These are phyloP conservation scores for Drosophila rubida DNA, from an alignment of 2,888 invertebrate species.

Conservation along the genomic window DNA sequence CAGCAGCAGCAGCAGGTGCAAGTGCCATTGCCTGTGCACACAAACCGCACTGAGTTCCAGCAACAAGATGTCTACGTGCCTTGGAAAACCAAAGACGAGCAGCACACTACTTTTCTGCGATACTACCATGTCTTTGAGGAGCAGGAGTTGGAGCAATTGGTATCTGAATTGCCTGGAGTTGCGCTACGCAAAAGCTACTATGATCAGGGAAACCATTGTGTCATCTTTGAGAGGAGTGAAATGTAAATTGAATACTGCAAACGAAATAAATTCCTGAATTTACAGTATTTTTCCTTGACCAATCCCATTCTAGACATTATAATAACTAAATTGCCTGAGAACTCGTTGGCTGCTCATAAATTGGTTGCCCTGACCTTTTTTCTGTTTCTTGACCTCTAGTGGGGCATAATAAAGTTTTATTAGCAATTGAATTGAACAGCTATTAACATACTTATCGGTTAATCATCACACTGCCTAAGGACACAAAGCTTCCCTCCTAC, in stretches of 20 bases:
- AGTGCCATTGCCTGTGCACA: conserved; percentile 89
- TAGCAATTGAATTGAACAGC: background rate
- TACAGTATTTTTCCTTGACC: background rate
- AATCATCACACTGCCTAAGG: background rate
- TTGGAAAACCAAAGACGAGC: conserved; percentile 91
- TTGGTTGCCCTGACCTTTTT: background rate
- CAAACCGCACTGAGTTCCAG: conserved; percentile 95
- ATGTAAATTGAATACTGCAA: background rate
- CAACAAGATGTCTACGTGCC: conserved; percentile 97
- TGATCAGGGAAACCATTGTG: conserved; percentile 99
- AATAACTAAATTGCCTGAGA: background rate
- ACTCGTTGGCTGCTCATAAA: background rate
- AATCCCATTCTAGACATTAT: background rate
- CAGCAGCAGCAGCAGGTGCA: conserved; percentile 39
- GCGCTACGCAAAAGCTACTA: conserved; percentile 90
- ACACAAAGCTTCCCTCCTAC: background rate
- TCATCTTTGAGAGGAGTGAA: conserved; percentile 87
- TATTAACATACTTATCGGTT: background rate
- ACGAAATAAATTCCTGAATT: background rate
- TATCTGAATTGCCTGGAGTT: conserved; percentile 86
- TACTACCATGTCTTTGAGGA: conserved; percentile 98
- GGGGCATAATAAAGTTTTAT: background rate
- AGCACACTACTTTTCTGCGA: conserved; percentile 88
- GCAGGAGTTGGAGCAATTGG: conserved; percentile 90
- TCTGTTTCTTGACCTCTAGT: background rate